These are phyloP conservation scores for Sepioteuthis lessoniana DNA, from an alignment of 2,888 invertebrate genomes.

Conservation along the genomic window DNA sequence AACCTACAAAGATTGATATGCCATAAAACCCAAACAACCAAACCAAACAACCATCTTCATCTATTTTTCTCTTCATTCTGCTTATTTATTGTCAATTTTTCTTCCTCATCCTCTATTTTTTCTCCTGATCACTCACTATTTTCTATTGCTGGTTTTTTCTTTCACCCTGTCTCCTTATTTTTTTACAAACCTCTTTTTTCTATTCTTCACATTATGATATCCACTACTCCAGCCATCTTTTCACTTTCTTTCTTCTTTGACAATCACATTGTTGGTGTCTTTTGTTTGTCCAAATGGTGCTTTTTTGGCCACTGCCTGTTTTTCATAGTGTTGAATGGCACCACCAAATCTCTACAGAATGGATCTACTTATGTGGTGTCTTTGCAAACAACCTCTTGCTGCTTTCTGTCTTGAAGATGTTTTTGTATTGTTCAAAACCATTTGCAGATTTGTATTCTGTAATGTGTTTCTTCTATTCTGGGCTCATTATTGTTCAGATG, in stretches of 20 bases:
- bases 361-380: not conserved
- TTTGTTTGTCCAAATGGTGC: not conserved
- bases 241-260: not conserved
- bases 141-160: not conserved
- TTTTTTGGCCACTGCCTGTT: not conserved
- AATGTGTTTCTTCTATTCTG: not conserved
- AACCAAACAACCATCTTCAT: too few species aligned
- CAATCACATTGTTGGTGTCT: not conserved
- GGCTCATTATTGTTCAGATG: not conserved
- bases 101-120: too few species aligned
- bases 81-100: not conserved
- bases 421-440: not conserved
- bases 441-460: conserved; percentile 12
- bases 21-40: too few species aligned
- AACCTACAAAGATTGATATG: too few species aligned
- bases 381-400: not conserved
- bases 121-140: not conserved
- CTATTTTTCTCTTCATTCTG: not conserved
- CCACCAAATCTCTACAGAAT: not conserved
- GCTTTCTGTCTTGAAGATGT: conserved; percentile 20
- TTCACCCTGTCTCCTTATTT: not conserved
- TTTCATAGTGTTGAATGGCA: not conserved
- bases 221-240: not conserved
- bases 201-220: not conserved
- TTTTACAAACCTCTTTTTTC: not conserved